Evolutionary conservation across 2,797 vertebrate genomes (phyloP).

Genomic region (Diglossa cyanea): DNA sequence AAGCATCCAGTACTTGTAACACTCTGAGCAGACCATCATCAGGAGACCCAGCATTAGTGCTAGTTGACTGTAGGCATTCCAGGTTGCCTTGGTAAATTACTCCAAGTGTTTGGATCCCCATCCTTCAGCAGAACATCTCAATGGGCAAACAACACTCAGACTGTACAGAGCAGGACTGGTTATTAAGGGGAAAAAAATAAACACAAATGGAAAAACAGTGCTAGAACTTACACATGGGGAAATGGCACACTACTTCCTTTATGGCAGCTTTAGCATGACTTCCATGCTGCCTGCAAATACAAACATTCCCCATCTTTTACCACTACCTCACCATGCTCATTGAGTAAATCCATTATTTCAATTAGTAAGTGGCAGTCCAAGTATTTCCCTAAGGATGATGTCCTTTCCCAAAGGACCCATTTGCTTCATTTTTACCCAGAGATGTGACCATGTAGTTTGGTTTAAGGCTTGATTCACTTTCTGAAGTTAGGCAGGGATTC

Average conservation of each 20-base stretch:
- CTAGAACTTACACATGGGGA: background rate
- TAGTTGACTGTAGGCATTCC: background rate
- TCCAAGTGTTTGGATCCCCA: background rate
- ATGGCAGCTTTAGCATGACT: background rate
- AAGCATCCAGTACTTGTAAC: background rate
- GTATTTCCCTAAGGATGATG: background rate
- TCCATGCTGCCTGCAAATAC: background rate
- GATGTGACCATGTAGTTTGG: background rate
- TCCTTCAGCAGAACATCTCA: background rate
- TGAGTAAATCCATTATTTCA: background rate
- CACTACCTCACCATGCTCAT: background rate
- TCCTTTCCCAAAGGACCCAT: background rate
- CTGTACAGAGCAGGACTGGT: background rate
- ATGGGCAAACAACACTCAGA: background rate
- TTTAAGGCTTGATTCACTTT: background rate
- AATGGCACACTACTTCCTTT: background rate
- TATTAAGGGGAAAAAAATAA: background rate
- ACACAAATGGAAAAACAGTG: background rate
- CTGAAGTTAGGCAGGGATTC: background rate
- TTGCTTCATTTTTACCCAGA: background rate
- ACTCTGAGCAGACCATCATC: background rate
- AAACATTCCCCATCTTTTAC: background rate
- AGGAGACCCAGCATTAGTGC: background rate
- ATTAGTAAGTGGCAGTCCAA: background rate
- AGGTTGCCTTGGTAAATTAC: background rate